Evolutionary conservation across 2,888 invertebrate genomes (phyloP).

Genomic region (Caenorhabditis afra): DNA sequence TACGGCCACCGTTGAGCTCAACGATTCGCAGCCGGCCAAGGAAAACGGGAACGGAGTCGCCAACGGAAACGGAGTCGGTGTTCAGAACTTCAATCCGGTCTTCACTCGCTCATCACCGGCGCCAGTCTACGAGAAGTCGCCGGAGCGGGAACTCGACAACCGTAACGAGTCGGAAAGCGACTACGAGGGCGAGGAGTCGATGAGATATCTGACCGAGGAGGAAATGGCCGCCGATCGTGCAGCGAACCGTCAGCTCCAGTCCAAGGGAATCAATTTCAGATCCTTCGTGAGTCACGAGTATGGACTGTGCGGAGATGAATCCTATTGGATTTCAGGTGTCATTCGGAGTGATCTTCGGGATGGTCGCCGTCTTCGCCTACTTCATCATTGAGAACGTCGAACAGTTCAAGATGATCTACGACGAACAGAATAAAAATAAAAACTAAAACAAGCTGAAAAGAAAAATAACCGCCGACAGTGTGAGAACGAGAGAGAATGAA

Average conservation of each 20-base stretch:
- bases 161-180: slow-evolving; percentile 37
- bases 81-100: neutral
- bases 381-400: slow-evolving; percentile 54
- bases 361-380: slow-evolving; percentile 47
- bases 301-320: no score
- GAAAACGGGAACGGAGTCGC: neutral
- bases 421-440: neutral
- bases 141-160: neutral
- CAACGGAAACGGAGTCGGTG: slow-evolving; percentile 1
- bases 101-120: slow-evolving; percentile 4
- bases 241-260: neutral
- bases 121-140: neutral
- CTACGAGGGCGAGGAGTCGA: slow-evolving; percentile 60
- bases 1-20: neutral
- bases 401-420: slow-evolving; percentile 13
- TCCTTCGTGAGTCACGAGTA: slow-evolving; percentile 16
- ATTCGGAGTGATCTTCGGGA: slow-evolving; percentile 13
- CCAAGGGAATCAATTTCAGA: neutral
- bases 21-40: slow-evolving; percentile 5
- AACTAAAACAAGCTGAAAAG: no score
- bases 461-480: no score
- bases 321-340: slow-evolving; percentile 44
- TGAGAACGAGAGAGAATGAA: no score
- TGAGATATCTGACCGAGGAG: slow-evolving; percentile 61
- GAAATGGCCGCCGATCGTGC: slow-evolving; percentile 55